A percentile compares a stretch with the other conserved stretches of the same genome.
These are phyloP conservation scores for Orthosia incerta DNA, from an alignment of 2,888 invertebrate species.

Conservation along the genomic window DNA sequence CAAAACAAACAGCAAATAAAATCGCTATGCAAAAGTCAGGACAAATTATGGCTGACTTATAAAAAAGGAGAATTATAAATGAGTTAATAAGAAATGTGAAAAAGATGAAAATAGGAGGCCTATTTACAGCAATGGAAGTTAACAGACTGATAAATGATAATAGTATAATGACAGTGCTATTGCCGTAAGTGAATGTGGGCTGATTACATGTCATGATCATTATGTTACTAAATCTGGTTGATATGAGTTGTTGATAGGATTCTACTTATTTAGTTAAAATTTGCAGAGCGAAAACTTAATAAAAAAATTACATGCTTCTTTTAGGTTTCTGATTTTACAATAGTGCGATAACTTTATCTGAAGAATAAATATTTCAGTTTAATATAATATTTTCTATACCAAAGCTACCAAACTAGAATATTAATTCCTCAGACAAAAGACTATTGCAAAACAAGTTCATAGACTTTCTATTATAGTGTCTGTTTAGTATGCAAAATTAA, in stretches of 20 bases:
- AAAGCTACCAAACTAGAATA: background rate
- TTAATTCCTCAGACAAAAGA: too few species aligned
- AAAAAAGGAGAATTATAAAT: background rate
- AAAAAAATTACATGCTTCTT: background rate
- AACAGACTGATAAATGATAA: background rate
- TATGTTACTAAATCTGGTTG: background rate
- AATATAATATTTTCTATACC: background rate
- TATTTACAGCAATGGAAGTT: constrained; percentile 7
- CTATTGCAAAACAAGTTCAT: too few species aligned
- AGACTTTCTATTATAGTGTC: too few species aligned
- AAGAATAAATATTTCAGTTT: background rate
- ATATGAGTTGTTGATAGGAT: background rate
- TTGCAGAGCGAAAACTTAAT: background rate
- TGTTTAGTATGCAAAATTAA: background rate
- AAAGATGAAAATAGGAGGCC: background rate
- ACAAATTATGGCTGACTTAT: background rate
- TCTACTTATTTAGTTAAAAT: background rate
- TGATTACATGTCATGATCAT: background rate
- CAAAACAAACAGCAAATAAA: background rate
- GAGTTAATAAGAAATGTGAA: background rate
- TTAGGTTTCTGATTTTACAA: background rate
- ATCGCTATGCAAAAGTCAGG: background rate
- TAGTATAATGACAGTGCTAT: background rate
- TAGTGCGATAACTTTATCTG: too few species aligned
- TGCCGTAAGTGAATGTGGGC: constrained; percentile 10